Evolutionary conservation across 2,888 invertebrate genomes (phyloP).

Genomic region (Drepana falcataria): DNA sequence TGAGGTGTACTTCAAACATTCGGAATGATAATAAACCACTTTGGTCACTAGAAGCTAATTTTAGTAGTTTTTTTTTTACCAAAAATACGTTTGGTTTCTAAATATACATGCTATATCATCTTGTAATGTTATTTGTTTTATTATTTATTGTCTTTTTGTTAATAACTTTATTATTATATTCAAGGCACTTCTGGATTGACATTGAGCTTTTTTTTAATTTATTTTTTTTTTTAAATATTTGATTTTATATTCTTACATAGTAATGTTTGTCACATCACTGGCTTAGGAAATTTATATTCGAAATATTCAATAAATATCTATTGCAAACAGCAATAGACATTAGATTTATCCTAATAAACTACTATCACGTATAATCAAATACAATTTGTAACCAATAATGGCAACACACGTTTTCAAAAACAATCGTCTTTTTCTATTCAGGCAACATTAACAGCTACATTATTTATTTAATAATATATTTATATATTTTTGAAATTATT

Average conservation of each 20-base stretch:
- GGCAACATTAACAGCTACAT: conserved; percentile 44
- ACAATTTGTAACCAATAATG: conserved; percentile 64
- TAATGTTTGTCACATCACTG: conserved; percentile 44
- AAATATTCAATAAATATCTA: too few relatives aligned
- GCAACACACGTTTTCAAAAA: conserved; percentile 50
- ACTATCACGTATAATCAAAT: conserved; percentile 58
- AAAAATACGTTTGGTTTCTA: conserved; percentile 23
- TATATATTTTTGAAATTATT: conserved; percentile 12
- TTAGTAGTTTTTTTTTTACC: conserved; percentile 10
- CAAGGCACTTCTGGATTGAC: conserved; percentile 70
- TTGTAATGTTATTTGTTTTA: conserved; percentile 7
- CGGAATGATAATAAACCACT: conserved; percentile 18
- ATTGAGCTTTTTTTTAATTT: conserved; percentile 53
- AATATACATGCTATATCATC: conserved; percentile 6
- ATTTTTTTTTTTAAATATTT: conserved; percentile 27
- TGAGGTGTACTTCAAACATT: conserved; percentile 69
- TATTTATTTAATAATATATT: conserved; percentile 32
- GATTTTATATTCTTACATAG: conserved; percentile 16
- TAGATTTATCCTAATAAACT: conserved; percentile 32
- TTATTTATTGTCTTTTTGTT: conserved; percentile 19
- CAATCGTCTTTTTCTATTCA: conserved; percentile 43
- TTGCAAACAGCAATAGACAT: conserved; percentile 14
- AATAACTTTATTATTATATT: conserved; percentile 20
- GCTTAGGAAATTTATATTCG: too few relatives aligned
- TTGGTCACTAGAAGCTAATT: conserved; percentile 26